These are phyloP conservation scores for Bubo blakistoni DNA, from an alignment of 2,113 vertebrate species.

Conservation along the genomic window DNA sequence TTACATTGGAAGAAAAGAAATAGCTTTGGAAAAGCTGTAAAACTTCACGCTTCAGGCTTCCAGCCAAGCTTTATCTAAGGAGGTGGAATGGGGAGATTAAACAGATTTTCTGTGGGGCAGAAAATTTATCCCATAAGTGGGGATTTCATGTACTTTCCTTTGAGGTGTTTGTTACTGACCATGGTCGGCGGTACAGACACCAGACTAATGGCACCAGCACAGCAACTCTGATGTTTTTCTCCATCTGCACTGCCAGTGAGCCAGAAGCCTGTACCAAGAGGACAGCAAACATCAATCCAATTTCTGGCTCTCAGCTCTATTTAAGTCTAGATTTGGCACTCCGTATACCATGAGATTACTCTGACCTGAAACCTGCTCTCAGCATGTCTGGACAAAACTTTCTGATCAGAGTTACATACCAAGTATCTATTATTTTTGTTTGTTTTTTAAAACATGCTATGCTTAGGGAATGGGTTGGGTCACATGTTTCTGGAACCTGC, in stretches of 20 bases:
- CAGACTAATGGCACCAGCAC: not conserved
- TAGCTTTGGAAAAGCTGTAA: constrained; percentile 21
- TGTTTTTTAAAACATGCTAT: not conserved
- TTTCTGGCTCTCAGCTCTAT: not conserved
- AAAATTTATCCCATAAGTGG: not conserved
- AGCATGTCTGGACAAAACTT: not conserved
- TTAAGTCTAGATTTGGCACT: not conserved
- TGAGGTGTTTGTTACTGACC: not conserved
- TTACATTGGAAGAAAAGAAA: constrained; percentile 19
- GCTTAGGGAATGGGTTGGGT: not conserved
- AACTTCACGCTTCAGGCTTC: constrained; percentile 2
- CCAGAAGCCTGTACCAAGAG: not conserved
- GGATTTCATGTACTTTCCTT: not conserved
- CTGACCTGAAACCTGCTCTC: constrained; percentile 1
- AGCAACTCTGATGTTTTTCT: not conserved
- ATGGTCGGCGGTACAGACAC: not conserved
- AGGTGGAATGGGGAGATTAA: not conserved
- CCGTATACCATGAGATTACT: not conserved
- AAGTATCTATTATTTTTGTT: not conserved
- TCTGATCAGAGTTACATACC: not conserved
- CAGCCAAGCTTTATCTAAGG: constrained; percentile 24
- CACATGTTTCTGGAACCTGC: not conserved
- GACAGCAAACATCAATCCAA: not conserved
- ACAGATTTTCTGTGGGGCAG: not conserved
- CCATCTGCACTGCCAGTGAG: not conserved